Conservation (phyloP, 2,888 invertebrate genomes). For the Megaustenia siamemsis region DNA sequence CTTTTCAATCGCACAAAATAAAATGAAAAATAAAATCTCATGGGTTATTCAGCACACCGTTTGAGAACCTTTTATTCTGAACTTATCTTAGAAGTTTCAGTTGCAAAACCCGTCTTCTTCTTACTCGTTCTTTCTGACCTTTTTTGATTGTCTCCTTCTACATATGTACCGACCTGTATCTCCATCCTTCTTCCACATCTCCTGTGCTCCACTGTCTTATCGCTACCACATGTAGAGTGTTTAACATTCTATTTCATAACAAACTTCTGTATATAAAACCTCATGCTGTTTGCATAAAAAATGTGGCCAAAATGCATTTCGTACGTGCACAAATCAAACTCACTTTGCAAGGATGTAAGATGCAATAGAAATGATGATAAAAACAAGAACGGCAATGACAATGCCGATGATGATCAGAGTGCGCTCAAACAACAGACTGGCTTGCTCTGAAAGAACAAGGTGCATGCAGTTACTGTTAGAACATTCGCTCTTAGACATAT, state of each 20-base stretch:
- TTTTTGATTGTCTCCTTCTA: too few relatives aligned
- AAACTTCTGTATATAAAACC: background rate
- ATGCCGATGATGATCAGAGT: slow-evolving; percentile 63
- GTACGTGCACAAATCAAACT: slow-evolving; percentile 10
- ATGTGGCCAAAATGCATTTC: slow-evolving; percentile 3
- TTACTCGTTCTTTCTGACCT: too few relatives aligned
- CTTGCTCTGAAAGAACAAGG: slow-evolving; percentile 43
- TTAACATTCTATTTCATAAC: background rate
- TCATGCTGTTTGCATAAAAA: background rate
- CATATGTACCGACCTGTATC: too few relatives aligned
- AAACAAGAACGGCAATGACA: slow-evolving; percentile 63
- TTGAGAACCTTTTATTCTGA: too few relatives aligned
- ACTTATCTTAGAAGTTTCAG: too few relatives aligned
- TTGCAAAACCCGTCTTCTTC: too few relatives aligned
- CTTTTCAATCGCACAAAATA: too few relatives aligned
- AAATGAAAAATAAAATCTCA: too few relatives aligned
- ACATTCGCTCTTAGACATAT: background rate
- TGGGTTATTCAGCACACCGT: too few relatives aligned
- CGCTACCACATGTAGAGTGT: background rate
- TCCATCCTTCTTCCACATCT: too few relatives aligned
- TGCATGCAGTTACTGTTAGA: slow-evolving; percentile 20
- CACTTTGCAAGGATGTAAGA: slow-evolving; percentile 62
- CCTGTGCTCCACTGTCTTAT: too few relatives aligned
- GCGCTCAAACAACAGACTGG: slow-evolving; percentile 57
- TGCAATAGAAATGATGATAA: slow-evolving; percentile 64